Conservation (phyloP, 2,797 vertebrate species). For the Fistularia commersonii region DNA sequence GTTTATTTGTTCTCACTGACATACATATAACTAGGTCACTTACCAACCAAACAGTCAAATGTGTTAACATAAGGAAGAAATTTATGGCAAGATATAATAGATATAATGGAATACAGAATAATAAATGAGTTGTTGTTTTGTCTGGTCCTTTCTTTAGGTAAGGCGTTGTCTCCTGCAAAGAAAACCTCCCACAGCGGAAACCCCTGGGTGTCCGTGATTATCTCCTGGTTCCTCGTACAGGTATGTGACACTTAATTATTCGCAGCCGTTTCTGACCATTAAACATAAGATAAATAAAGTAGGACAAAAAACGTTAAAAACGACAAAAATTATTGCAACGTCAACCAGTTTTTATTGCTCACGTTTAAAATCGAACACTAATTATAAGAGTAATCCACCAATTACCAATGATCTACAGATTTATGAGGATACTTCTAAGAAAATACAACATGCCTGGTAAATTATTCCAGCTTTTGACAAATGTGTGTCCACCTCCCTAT, state of each 20-base stretch:
- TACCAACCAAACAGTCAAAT: too few relatives aligned
- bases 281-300: background rate
- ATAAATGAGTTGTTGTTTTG: background rate
- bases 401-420: too few relatives aligned
- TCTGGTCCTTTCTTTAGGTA: constrained; percentile 64
- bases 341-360: background rate
- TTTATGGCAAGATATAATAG: too few relatives aligned
- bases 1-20: too few relatives aligned
- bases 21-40: too few relatives aligned
- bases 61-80: too few relatives aligned
- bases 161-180: constrained; percentile 77
- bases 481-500: background rate
- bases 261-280: background rate
- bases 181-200: constrained; percentile 82
- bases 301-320: background rate
- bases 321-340: background rate
- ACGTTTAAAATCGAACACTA: too few relatives aligned
- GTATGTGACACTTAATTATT: constrained; percentile 56
- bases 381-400: too few relatives aligned
- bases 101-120: too few relatives aligned
- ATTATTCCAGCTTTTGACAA: background rate
- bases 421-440: too few relatives aligned
- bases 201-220: constrained; percentile 84
- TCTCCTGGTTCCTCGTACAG: constrained; percentile 90
- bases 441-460: background rate